Base-by-base conservation (phyloP, 2,797 vertebrate genomes). In the Mionectes olivaceus region DNA sequence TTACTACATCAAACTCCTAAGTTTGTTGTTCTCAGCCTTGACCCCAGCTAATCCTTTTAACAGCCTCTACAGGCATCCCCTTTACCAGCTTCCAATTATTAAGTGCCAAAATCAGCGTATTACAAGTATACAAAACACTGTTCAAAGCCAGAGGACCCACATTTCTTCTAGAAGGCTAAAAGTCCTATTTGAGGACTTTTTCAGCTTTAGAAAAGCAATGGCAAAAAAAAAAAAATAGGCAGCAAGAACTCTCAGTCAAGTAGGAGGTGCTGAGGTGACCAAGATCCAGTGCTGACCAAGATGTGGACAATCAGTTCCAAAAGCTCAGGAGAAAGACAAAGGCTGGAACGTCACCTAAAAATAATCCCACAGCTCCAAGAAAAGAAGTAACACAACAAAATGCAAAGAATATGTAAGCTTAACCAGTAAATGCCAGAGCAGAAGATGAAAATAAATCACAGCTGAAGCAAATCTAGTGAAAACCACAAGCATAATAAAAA, bases 381-480 rank as follows among this genome's bases (percentile, higher is more conserved):
- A 53, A 71, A 47, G 76, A 12, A 86, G 65, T 32, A 47, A 93
- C 69, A 43, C 61, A 61, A 83, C 70, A 74, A 60, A 89, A 79
- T 14, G 35, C 47, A 74, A 86, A 52, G 76, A 95, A 90, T 41
- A 85, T 0, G 14, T 49, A 70, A 67, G 52, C 82, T 91, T 79
- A 73, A 71, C 86, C 68, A 90, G 85, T 71, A 83, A 96, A 96
- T 91, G 84, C 93, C 94, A 83, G 73, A 89, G 90, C 28, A 86
- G 76, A 86, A 91, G 89, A 95, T 82, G 83, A 90, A 96, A 97
- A 96, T 97, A 96, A 97, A 96, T 95, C 94, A 92, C 89, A 90
- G 15, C 79, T 92, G 95, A 87, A 85, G 88, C 83, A 92, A 86
- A 90, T 82, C 74, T 84, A 84, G 22, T 24, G 84, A 89, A 97